phyloP scores from a whole-genome alignment of 2,888 invertebrate species.

The Maniola hyperantus region DNA sequence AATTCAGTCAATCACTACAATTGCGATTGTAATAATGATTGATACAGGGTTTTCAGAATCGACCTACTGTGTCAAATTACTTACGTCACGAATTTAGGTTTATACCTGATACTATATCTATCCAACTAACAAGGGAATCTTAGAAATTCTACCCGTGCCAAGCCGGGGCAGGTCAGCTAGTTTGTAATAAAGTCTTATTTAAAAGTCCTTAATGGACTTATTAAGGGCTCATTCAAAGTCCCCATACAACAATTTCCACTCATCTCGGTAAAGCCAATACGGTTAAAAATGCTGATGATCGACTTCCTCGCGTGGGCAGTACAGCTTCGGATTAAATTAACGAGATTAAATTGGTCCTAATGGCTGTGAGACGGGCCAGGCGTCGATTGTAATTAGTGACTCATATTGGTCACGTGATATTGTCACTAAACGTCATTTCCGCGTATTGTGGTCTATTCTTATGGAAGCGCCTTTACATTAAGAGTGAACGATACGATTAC shows the following conservation, averaged over 20 bases:
- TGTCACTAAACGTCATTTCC: slow-evolving; percentile 40
- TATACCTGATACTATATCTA: no score
- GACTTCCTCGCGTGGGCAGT: slow-evolving; percentile 74
- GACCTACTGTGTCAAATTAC: no score
- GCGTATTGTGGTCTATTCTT: slow-evolving; percentile 32
- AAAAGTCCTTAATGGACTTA: slow-evolving; percentile 3
- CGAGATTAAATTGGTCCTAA: slow-evolving; percentile 80
- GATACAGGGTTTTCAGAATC: no score
- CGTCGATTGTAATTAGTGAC: slow-evolving; percentile 80
- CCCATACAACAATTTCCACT: slow-evolving; percentile 27
- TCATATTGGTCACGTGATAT: slow-evolving; percentile 50
- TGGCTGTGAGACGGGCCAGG: slow-evolving; percentile 75
- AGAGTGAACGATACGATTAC: slow-evolving; percentile 3
- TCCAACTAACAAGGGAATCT: no score
- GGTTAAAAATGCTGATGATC: slow-evolving; percentile 64
- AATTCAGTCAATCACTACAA: no score
- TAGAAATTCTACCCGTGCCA: not conserved
- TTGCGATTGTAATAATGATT: no score
- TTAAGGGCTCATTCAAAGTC: slow-evolving; percentile 20
- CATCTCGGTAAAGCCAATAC: slow-evolving; percentile 49
- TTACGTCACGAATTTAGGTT: no score
- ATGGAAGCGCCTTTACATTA: not conserved
- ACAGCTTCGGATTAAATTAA: slow-evolving; percentile 61
- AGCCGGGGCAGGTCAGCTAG: no score
- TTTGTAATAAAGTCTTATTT: not conserved